Base-by-base conservation (phyloP, 2,797 vertebrate genomes). In the Trachops cirrhosus region DNA sequence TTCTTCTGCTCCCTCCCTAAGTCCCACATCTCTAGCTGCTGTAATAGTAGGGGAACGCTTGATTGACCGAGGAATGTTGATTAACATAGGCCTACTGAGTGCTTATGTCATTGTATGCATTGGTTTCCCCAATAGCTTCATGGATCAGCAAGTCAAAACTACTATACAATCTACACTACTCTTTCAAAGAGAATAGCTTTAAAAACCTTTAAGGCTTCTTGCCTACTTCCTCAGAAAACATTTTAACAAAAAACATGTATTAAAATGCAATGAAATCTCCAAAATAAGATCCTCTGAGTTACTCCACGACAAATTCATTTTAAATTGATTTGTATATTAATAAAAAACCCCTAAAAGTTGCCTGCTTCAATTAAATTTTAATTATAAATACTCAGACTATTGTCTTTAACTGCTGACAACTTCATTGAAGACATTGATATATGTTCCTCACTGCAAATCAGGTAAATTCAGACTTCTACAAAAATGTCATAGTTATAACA, bases 281-380 rank as follows among this genome's bases (percentile, higher is more conserved):
- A 94, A 89, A 96, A 78, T 78, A 64, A 74, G 64, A 74, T 11
- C 19, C 67, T 71, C 54, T 73, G n/a, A 84, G 34, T 79, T 86
- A 89, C 32, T 79, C 29, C 24, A 68, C 44, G 70, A 79, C 21
- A 86, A 88, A 93, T 93, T 80, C 39, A 80, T 50, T 70, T 89
- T 79, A 80, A 70, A 74, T 12, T 78, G 59, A 41, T 39, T 85
- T 74, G 26, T 6, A 41, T 16, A 15, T 62, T 80, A 80, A 59
- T 39, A 39, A 44, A 75, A 59, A 41, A 80, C 4, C 37, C 24
- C 50, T 52, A 52, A 37, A 54, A 18, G 26, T 46, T 74, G n/a
- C 41, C 22, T 34, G 8, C 32, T 32, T 94, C 32, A 59, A 19
- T 64, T 82, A n/a, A 7, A 74, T 94, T 92, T 89, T 54, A 73